Percentiles rank a stretch among this genome's conserved stretches.
These are phyloP conservation scores for Apodemia hepburni DNA, from an alignment of 2,888 invertebrate species.

Conservation along the genomic window DNA sequence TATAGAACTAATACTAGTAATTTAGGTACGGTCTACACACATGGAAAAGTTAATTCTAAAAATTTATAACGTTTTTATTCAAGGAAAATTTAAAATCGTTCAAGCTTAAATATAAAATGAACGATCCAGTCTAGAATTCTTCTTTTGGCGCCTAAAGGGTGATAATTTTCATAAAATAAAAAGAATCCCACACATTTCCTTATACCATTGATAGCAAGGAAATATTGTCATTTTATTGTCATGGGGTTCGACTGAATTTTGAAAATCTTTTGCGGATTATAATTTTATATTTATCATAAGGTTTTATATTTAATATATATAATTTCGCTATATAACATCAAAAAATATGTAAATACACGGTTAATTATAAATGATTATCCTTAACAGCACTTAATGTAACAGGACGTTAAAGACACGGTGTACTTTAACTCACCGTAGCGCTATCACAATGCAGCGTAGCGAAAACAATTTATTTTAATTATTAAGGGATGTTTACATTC, in stretches of 20 bases:
- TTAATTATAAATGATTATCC: no score
- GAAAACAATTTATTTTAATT: background rate
- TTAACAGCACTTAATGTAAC: background rate
- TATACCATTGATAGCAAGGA: background rate
- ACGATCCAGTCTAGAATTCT: background rate
- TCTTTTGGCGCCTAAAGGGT: background rate
- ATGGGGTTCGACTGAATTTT: background rate
- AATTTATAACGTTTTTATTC: background rate
- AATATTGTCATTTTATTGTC: background rate
- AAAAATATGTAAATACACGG: no score
- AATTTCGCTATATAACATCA: no score
- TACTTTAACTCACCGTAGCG: background rate
- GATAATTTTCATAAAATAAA: background rate
- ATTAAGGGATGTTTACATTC: slow-evolving; percentile 5
- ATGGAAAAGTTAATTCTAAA: background rate
- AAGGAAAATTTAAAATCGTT: background rate
- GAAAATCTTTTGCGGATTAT: background rate
- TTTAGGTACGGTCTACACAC: background rate
- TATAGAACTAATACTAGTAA: no score
- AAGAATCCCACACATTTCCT: background rate
- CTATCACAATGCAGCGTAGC: background rate
- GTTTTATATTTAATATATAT: no score
- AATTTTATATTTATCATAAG: background rate
- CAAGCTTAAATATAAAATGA: background rate
- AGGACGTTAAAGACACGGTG: background rate